Evolutionary conservation across 2,113 vertebrate genomes (phyloP).

Genomic region (Dinomys branickii): DNA sequence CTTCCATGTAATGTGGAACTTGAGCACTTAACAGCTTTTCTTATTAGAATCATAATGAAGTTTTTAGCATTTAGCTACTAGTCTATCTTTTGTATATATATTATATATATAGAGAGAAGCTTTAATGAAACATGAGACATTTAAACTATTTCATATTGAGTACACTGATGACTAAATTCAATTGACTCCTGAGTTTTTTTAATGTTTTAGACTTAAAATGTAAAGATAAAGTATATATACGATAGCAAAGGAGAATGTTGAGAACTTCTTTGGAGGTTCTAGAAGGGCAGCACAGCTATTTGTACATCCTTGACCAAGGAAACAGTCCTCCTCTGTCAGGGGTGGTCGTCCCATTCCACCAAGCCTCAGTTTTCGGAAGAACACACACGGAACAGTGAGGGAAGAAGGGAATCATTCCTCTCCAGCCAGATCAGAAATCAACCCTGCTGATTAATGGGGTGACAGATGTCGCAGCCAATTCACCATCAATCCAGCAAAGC

Average conservation of each 20-base stretch:
- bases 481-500: background rate
- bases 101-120: no score
- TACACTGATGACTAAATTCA: background rate
- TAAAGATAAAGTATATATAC: background rate
- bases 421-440: background rate
- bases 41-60: background rate
- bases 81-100: background rate
- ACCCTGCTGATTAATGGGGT: background rate
- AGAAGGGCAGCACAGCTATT: background rate
- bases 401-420: background rate
- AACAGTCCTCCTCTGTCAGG: background rate
- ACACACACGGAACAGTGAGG: background rate
- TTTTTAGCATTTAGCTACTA: background rate
- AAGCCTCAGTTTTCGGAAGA: background rate
- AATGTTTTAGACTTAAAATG: constrained; percentile 32
- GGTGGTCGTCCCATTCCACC: background rate
- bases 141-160: background rate
- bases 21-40: background rate
- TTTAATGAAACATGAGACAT: constrained; percentile 27
- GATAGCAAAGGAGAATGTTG: background rate
- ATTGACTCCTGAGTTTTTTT: background rate
- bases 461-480: background rate
- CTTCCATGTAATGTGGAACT: background rate
- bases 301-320: background rate
- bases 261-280: background rate